Percentiles rank a stretch among this genome's conserved stretches.
phyloP scores from a whole-genome alignment of 2,888 invertebrate genomes.

The Athripsodes cinereus region DNA sequence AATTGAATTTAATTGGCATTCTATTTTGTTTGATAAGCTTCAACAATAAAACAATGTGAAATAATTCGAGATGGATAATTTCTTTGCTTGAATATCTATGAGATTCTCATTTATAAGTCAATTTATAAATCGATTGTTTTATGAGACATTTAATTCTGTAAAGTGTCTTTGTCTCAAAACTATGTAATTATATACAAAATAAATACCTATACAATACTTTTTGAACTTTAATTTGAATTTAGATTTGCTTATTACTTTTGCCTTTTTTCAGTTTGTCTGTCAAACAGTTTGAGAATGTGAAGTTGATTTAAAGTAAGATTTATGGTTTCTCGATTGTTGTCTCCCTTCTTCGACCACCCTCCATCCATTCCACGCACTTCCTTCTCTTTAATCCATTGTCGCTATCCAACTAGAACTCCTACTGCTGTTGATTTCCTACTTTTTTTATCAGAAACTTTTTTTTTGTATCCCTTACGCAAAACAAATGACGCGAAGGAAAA shows the following conservation, averaged over 20 bases:
- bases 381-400: neutral
- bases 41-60: too few relatives aligned
- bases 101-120: too few relatives aligned
- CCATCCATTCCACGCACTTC: neutral
- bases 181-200: too few relatives aligned
- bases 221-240: too few relatives aligned
- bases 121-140: too few relatives aligned
- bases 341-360: neutral
- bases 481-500: neutral
- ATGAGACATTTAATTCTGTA: too few relatives aligned
- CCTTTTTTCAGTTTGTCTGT: neutral
- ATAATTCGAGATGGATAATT: too few relatives aligned
- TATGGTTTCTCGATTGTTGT: neutral
- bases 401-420: neutral
- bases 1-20: too few relatives aligned
- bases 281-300: neutral
- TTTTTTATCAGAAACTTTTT: neutral
- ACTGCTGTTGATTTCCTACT: neutral
- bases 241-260: neutral
- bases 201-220: too few relatives aligned
- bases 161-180: too few relatives aligned
- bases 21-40: too few relatives aligned
- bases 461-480: neutral
- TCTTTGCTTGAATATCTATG: too few relatives aligned
- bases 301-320: conserved; percentile 1